Conservation (phyloP, 2,113 vertebrate genomes). For the Ginglymostoma cirratum region DNA sequence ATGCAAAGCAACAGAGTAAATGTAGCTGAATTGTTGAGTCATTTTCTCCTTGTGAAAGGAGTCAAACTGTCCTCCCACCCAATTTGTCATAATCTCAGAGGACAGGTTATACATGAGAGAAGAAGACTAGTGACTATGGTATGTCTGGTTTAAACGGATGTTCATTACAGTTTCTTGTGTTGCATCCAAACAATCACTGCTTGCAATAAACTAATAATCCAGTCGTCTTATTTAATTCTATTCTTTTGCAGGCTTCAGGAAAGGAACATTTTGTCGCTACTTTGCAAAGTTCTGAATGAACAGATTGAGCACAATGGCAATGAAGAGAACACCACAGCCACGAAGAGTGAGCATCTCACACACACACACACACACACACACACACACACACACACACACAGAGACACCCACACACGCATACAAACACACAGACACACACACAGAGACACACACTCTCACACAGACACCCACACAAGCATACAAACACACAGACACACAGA, state of each 20-base stretch:
- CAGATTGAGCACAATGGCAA: background rate
- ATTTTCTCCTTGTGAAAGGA: constrained; percentile 15
- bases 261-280: background rate
- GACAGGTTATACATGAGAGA: background rate
- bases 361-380: too few species aligned
- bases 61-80: background rate
- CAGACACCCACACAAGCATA: too few species aligned
- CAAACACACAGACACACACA: too few species aligned
- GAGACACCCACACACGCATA: too few species aligned
- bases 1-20: constrained; percentile 19
- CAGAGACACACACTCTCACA: too few species aligned
- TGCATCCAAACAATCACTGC: background rate
- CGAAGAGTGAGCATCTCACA: background rate
- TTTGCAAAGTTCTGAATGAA: background rate
- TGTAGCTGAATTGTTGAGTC: constrained; percentile 31
- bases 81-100: constrained; percentile 3
- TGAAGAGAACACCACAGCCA: background rate
- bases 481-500: too few species aligned
- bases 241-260: background rate
- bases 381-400: too few species aligned
- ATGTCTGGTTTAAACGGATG: background rate
- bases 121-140: background rate
- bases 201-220: constrained; percentile 17
- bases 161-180: background rate
- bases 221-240: background rate